A percentile compares a stretch with the other conserved stretches of the same genome.
Conservation (phyloP, 2,797 vertebrate species). For the Limosa lapponica region DNA sequence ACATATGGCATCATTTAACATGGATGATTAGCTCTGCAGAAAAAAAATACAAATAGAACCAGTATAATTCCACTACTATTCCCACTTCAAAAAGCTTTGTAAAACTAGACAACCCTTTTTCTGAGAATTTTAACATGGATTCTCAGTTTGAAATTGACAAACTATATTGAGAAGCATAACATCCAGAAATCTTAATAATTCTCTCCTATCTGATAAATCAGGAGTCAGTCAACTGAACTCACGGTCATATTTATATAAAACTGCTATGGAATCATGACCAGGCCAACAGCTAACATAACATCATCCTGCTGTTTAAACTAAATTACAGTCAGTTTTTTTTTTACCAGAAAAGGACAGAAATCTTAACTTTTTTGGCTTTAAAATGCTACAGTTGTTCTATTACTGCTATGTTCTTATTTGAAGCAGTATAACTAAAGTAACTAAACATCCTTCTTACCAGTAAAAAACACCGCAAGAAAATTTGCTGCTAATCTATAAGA, state of each 20-base stretch:
- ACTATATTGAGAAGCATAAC: background rate
- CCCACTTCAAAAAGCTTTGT: background rate
- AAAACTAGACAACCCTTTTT: background rate
- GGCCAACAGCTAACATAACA: background rate
- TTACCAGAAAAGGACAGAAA: background rate
- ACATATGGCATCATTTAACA: conserved; percentile 15
- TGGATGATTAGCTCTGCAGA: background rate
- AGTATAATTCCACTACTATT: background rate
- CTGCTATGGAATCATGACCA: background rate
- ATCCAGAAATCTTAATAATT: background rate
- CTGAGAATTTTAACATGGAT: background rate
- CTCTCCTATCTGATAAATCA: background rate
- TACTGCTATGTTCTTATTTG: background rate
- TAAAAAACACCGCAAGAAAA: background rate
- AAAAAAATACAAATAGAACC: background rate
- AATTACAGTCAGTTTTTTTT: background rate
- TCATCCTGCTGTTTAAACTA: background rate
- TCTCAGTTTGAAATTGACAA: background rate
- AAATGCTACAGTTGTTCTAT: background rate
- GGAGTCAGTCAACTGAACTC: background rate
- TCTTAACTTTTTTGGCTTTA: background rate
- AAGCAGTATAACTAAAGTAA: background rate
- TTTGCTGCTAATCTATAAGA: background rate
- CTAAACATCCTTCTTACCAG: background rate
- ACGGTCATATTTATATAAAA: background rate